Base-by-base conservation (phyloP, 2,888 invertebrate species). In the Eupeodes luniger region DNA sequence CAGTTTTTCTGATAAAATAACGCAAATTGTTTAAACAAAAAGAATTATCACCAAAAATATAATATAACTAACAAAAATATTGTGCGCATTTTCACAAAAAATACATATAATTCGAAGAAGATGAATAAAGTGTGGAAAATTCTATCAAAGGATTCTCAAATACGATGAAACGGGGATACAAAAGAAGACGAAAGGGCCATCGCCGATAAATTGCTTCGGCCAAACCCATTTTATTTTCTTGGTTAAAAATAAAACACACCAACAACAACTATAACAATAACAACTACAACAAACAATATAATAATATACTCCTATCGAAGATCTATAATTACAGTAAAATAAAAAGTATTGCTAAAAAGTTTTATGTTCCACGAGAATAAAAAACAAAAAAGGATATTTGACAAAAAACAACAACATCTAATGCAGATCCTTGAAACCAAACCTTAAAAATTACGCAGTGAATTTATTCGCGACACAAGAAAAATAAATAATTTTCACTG, bases 121-220 rank as follows among this genome's bases (percentile, higher is more conserved):
- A 89, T 89, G 85, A 53, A 79, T 72, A 82, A 82, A 53, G 66
- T 53, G 77, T 53, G 66, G 49, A 16, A 76, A 62, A 61, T 81
- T 85, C 53, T 75, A 53, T 61, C 74, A 79, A 75, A 86, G 81
- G 70, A 85, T 72, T 88, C 78, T 88, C 82, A 82, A 85, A 89
- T 90, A 92, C 91, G 89, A 92, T 92, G 92, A 92, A 91, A 91
- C 92, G 92, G 75, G 92, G 91, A 90, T 92, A 92, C 91, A 92
- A 92, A 84, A 92, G 92, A 92, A 92, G 92, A 92, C 91, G 91
- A 89, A 91, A 92, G 90, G 91, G 91, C 88, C 90, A 90, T 90
- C 84, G 91, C 91, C 92, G 91, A 91, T 90, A 89, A 87, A 89
- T 85, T 87, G 89, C 82, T 88, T 91, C 91, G 91, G 91, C 91